These are phyloP conservation scores for Pemphigus obesinymphae DNA, from an alignment of 1,140 invertebrate species.

Conservation along the genomic window DNA sequence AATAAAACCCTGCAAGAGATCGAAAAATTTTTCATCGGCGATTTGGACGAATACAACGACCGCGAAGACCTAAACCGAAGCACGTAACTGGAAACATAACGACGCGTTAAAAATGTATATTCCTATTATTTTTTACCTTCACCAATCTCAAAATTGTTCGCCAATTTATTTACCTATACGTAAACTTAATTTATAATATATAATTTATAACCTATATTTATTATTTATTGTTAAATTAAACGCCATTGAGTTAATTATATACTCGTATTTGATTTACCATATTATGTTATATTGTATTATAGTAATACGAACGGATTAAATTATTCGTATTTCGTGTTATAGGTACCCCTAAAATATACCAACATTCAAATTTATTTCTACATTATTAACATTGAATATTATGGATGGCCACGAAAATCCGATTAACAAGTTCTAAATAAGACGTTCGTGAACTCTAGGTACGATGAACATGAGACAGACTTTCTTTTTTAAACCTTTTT, in stretches of 20 bases:
- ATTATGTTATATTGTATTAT: not conserved
- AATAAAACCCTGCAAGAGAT: constrained; percentile 46
- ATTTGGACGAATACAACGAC: not conserved
- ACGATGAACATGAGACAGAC: too few species aligned
- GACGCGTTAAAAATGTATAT: not conserved
- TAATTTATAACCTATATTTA: too few species aligned
- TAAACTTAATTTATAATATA: not conserved
- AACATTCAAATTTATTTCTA: too few species aligned
- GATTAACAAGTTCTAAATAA: too few species aligned
- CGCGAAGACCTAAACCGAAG: not conserved
- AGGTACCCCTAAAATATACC: too few species aligned
- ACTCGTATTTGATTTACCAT: not conserved
- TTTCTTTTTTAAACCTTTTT: too few species aligned
- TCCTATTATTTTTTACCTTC: not conserved
- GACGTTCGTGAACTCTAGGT: too few species aligned
- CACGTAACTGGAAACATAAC: not conserved
- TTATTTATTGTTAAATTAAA: constrained; percentile 7
- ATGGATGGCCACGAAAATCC: too few species aligned
- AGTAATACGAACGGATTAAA: not conserved
- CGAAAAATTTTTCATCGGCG: constrained; percentile 40
- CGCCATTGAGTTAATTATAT: not conserved
- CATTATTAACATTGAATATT: too few species aligned
- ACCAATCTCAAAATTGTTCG: not conserved
- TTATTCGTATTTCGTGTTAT: too few species aligned
- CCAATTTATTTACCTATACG: not conserved